These are phyloP conservation scores for Colistium nudipinnis DNA, from an alignment of 2,113 vertebrate genomes.

Conservation along the genomic window DNA sequence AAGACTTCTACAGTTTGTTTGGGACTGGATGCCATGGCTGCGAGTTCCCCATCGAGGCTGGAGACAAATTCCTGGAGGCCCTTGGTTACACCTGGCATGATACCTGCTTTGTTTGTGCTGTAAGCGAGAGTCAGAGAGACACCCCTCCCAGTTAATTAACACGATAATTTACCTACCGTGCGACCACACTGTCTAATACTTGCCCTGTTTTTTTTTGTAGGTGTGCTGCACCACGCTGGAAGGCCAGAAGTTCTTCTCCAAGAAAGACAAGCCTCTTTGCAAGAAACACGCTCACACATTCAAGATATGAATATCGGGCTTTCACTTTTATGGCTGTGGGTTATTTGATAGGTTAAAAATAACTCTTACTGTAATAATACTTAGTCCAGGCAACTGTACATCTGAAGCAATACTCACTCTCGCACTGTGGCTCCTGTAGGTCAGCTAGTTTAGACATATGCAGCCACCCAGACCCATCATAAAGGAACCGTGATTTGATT, in stretches of 20 bases:
- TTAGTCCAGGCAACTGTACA: constrained; percentile 11
- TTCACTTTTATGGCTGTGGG: not conserved
- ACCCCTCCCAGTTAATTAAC: not conserved
- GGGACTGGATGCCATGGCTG: constrained; percentile 95
- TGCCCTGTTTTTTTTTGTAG: constrained; percentile 79
- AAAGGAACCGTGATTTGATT: not conserved
- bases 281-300: constrained; percentile 93
- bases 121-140: constrained; percentile 71
- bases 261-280: constrained; percentile 95
- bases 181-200: too few species aligned
- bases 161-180: too few species aligned
- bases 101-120: constrained; percentile 96
- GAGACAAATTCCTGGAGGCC: constrained; percentile 96
- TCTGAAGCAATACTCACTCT: constrained; percentile 6
- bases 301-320: constrained; percentile 83
- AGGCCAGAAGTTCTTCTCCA: constrained; percentile 94
- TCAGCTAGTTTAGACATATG: not conserved
- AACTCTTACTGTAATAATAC: not conserved
- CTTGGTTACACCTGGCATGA: constrained; percentile 96
- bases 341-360: not conserved
- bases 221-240: constrained; percentile 91
- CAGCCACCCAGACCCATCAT: not conserved
- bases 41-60: constrained; percentile 97
- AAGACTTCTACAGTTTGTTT: constrained; percentile 92
- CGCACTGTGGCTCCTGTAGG: not conserved